These are phyloP conservation scores for Lepeophtheirus salmonis DNA, from an alignment of 1,140 invertebrate species.

Conservation along the genomic window DNA sequence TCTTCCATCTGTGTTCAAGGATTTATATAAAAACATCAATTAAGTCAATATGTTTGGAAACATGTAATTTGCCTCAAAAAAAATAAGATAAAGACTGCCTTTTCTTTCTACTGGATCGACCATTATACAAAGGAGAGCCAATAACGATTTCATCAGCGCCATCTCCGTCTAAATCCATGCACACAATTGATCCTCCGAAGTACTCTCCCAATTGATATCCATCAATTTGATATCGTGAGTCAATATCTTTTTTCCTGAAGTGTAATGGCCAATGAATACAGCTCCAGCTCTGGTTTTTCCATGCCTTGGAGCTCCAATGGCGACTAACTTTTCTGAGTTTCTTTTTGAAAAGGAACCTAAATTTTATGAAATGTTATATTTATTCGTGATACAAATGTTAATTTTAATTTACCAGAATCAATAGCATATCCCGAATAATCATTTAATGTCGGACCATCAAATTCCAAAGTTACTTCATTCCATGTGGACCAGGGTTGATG, in stretches of 20 bases:
- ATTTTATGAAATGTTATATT: background rate
- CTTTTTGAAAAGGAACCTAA: background rate
- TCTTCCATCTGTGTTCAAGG: too few relatives aligned
- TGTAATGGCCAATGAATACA: background rate
- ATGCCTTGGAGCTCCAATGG: background rate
- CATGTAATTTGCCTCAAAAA: background rate
- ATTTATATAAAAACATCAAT: too few relatives aligned
- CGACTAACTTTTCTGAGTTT: background rate
- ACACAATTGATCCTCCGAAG: background rate
- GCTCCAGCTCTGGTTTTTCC: background rate
- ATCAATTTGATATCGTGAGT: background rate
- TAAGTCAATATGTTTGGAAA: too few relatives aligned
- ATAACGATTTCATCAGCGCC: background rate
- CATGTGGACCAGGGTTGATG: background rate
- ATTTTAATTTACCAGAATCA: background rate
- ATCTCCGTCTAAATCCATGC: background rate
- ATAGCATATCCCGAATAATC: background rate
- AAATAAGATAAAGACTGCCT: background rate
- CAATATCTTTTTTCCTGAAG: background rate
- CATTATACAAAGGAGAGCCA: background rate
- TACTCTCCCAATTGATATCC: background rate
- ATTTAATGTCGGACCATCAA: background rate
- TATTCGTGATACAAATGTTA: too few relatives aligned
- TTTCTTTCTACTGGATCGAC: background rate
- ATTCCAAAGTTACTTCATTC: background rate